Evolutionary conservation across 2,113 vertebrate genomes (phyloP).

Genomic region (Beaufortia kweichowensis): DNA sequence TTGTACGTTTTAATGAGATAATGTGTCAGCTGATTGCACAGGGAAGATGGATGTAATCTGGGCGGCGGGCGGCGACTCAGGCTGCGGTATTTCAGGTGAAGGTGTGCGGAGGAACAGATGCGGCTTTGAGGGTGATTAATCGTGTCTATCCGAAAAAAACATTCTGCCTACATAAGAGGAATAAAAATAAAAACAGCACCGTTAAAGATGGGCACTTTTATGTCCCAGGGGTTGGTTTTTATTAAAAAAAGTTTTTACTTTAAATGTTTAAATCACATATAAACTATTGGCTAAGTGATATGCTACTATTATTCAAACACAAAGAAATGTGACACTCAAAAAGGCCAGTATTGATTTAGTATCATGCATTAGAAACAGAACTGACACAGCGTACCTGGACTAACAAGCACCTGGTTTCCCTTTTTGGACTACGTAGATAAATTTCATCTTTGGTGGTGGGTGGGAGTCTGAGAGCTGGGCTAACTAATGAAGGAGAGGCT

Average conservation of each 20-base stretch:
- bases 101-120: constrained; percentile 72
- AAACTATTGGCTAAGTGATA: background rate
- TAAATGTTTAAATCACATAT: background rate
- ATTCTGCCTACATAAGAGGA: constrained; percentile 70
- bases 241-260: background rate
- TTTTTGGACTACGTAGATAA: constrained; percentile 43
- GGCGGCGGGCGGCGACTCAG: constrained; percentile 37
- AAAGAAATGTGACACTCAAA: background rate
- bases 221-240: background rate
- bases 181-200: constrained; percentile 57
- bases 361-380: background rate
- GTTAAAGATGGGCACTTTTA: background rate
- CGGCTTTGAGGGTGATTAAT: constrained; percentile 70
- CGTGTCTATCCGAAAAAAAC: constrained; percentile 67
- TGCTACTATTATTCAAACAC: too few species aligned
- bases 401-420: constrained; percentile 41
- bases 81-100: constrained; percentile 68
- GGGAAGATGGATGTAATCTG: constrained; percentile 58
- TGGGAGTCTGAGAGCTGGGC: constrained; percentile 53
- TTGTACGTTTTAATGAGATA: constrained; percentile 84
- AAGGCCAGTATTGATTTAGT: constrained; percentile 34
- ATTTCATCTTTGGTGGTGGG: constrained; percentile 54
- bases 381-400: constrained; percentile 15
- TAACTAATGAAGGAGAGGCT: constrained; percentile 70
- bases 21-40: constrained; percentile 74